Percentiles rank a stretch among this genome's conserved stretches.
phyloP scores from a whole-genome alignment of 2,888 invertebrate species.

The Drosophila aldrichi region DNA sequence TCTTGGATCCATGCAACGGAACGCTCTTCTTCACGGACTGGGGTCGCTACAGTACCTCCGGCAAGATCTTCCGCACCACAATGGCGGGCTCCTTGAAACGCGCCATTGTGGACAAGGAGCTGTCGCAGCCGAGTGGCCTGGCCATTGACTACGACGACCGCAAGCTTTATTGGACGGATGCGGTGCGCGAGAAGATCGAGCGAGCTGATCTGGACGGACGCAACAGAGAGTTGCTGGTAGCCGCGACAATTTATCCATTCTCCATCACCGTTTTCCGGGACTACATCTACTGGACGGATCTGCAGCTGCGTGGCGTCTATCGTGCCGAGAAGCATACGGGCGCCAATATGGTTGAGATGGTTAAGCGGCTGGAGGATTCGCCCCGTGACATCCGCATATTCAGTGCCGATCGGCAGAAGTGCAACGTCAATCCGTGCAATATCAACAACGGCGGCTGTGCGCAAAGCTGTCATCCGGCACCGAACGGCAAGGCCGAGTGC shows the following conservation, averaged over 20 bases:
- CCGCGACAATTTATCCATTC: conserved; percentile 97
- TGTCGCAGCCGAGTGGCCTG: conserved; percentile 97
- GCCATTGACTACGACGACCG: conserved; percentile 97
- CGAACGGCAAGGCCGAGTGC: conserved; percentile 95
- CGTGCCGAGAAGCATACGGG: conserved; percentile 99
- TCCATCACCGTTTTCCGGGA: conserved; percentile 95
- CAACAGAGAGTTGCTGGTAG: conserved; percentile 93
- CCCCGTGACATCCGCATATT: conserved; percentile 97
- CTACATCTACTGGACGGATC: conserved; percentile 98
- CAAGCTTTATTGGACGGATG: conserved; percentile 98
- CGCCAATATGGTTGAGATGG: conserved; percentile 96
- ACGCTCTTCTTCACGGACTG: conserved; percentile 98
- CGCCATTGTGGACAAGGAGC: conserved; percentile 94
- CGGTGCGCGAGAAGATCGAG: conserved; percentile 97
- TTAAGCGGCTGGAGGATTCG: conserved; percentile 95
- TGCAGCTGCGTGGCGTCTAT: conserved; percentile 96
- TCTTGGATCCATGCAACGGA: conserved; percentile 98
- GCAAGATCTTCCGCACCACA: conserved; percentile 97
- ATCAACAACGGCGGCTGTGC: conserved; percentile 98
- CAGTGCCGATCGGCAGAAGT: conserved; percentile 91
- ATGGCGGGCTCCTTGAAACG: conserved; percentile 97
- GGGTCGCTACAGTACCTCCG: conserved; percentile 96
- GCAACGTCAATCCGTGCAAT: conserved; percentile 92
- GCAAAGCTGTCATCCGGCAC: conserved; percentile 95
- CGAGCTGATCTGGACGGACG: conserved; percentile 94